These are phyloP conservation scores for Nephila pilipes DNA, from an alignment of 1,140 invertebrate genomes.

Conservation along the genomic window DNA sequence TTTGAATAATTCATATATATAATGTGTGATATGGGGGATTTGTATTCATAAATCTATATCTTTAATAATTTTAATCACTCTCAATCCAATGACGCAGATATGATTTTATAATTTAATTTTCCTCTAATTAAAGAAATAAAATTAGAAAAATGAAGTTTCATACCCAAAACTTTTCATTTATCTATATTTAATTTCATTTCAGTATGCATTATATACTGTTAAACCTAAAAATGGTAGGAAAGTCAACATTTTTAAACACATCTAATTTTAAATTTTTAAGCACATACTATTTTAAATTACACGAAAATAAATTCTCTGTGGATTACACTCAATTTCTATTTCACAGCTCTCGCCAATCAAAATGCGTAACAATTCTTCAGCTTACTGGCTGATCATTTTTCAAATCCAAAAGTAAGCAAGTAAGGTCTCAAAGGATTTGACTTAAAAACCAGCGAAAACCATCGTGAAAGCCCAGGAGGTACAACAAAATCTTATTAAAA, in stretches of 20 bases:
- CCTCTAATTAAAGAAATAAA: too few species aligned
- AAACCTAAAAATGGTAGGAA: too few species aligned
- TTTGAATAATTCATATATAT: too few species aligned
- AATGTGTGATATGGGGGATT: too few species aligned
- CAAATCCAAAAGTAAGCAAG: background rate
- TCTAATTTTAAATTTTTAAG: background rate
- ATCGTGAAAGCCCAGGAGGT: background rate
- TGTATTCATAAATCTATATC: too few species aligned
- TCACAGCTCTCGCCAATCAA: background rate
- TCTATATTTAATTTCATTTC: too few species aligned
- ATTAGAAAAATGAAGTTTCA: too few species aligned
- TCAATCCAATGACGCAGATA: too few species aligned
- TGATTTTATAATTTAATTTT: too few species aligned
- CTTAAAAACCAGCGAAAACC: background rate
- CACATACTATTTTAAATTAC: background rate
- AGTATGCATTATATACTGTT: too few species aligned
- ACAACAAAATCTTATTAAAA: conserved; percentile 37
- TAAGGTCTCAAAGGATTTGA: background rate
- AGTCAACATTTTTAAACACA: background rate
- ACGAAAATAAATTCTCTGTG: background rate
- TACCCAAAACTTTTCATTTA: too few species aligned
- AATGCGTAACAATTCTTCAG: background rate
- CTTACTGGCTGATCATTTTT: background rate
- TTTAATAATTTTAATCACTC: too few species aligned
- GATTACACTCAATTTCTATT: background rate